These are phyloP conservation scores for Propithecus perrieri DNA, from an alignment of 2,797 vertebrate species.

Conservation along the genomic window DNA sequence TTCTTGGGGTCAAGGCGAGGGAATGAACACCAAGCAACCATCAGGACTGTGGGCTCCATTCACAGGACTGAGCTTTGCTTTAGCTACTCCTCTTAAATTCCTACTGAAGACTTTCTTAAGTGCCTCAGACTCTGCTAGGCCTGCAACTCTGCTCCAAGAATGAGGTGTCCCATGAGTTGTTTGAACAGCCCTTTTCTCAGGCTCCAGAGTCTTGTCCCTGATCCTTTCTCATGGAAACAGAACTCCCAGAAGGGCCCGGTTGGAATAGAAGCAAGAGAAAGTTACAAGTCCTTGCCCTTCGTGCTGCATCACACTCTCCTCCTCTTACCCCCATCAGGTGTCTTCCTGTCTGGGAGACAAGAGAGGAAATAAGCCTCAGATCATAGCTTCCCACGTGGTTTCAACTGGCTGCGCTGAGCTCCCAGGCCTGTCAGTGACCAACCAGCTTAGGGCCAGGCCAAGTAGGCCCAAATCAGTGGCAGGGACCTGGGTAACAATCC, in stretches of 20 bases:
- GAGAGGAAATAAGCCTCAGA: background rate
- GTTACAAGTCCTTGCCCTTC: background rate
- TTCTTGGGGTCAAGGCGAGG: background rate
- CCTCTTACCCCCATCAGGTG: too few species aligned
- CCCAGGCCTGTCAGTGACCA: background rate
- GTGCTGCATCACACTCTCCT: fast-evolving
- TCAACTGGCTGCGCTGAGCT: background rate
- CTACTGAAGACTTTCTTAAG: background rate
- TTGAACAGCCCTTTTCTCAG: background rate
- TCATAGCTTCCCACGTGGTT: fast-evolving
- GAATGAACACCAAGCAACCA: background rate
- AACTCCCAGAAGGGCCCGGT: background rate
- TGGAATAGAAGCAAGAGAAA: background rate
- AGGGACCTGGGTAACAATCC: fast-evolving
- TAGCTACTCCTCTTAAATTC: background rate
- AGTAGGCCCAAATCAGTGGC: background rate
- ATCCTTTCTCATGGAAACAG: background rate
- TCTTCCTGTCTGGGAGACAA: background rate
- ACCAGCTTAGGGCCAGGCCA: background rate
- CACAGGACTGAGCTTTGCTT: background rate
- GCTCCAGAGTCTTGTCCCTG: background rate
- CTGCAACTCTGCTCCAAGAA: background rate
- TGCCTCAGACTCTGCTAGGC: background rate
- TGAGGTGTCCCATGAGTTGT: background rate
- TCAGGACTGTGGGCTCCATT: background rate